Base-by-base conservation (phyloP, 2,113 vertebrate genomes). In the Paramisgurnus dabryanus region DNA sequence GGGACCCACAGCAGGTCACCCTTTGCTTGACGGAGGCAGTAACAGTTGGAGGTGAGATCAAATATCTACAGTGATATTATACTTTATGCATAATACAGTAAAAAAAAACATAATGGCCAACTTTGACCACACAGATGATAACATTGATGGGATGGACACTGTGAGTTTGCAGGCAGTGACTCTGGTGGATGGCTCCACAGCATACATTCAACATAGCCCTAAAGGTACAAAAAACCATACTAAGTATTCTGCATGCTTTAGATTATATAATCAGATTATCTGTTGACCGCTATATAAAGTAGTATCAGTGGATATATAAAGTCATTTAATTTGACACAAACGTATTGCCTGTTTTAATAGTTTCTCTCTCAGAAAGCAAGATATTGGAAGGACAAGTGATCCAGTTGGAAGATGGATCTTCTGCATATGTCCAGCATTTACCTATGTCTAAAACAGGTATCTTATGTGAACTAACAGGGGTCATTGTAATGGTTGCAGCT, bases 301-400 rank as follows among this genome's bases (percentile, higher is more conserved):
- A 17, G 7, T n/a, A 57, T 55, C 11, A n/a, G 17, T 58, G 17
- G 17, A 57, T 57, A 15, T 57, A 15, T 57, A 47, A 47, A 18
- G n/a, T n/a, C 55, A 17, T 18, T 58, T 53, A 13, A 53, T 13
- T 12, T 53, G 47, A 49, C 47, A 49, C 41, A 13, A 17, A 17
- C 6, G n/a, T 69, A 8, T 79, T 72, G 76, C 60, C 15, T 64
- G 39, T 63, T 57, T 4, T 7, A 73, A n/a, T 27, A 86, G 82
- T 86, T 34, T 85, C 89, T 41, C 80, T 97, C 91, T 89, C 93
- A 92, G 97, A 98, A 82, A 95, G 94, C 49, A 97, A 98, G 88
- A 93, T 98, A 86, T 97, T 98, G 93, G 97, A 99, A 71, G 98
- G 97, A 5, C 97, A 99, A 89, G 95, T 99, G 81, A 98, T 99